These are phyloP conservation scores for Raillietiella orientalis DNA, from an alignment of 2,888 invertebrate species.

Conservation along the genomic window DNA sequence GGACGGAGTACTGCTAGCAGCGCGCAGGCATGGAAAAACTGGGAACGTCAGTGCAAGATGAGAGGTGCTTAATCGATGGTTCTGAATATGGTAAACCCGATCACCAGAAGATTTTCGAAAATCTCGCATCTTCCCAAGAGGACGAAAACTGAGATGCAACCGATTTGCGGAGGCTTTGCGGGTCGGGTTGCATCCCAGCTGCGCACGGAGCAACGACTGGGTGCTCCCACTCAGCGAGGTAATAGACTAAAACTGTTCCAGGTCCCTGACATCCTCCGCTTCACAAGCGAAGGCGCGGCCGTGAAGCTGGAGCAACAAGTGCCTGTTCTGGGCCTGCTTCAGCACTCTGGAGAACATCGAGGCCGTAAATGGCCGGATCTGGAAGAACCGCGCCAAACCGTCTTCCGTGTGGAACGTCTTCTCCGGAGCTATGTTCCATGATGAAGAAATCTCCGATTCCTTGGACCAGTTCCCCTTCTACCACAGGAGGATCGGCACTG, in stretches of 20 bases:
- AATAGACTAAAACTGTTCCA: conserved; percentile 64
- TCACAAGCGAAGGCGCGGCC: conserved; percentile 45
- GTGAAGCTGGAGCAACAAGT: conserved; percentile 67
- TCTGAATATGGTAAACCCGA: conserved; percentile 69
- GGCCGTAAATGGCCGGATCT: no score
- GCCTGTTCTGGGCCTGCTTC: conserved; percentile 67
- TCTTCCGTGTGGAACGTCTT: conserved; percentile 62
- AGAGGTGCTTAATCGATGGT: no score
- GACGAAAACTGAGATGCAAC: conserved; percentile 78
- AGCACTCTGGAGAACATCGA: conserved; percentile 88
- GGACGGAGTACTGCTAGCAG: no score
- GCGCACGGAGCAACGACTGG: conserved; percentile 89
- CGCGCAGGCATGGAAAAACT: no score
- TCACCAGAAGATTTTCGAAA: conserved; percentile 70
- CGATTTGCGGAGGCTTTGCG: conserved; percentile 71
- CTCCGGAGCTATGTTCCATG: conserved; percentile 53
- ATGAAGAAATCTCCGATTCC: conserved; percentile 54
- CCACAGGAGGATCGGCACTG: conserved; percentile 9
- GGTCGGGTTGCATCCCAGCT: conserved; percentile 88
- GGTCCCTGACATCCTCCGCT: conserved; percentile 74
- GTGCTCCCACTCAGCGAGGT: conserved; percentile 79
- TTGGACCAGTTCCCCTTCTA: conserved; percentile 34
- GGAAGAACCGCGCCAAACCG: no score
- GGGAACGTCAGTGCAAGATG: no score
- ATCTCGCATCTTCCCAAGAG: conserved; percentile 92